phyloP scores from a whole-genome alignment of 1,140 invertebrate species.

The Cyphomyrmex costatus region DNA sequence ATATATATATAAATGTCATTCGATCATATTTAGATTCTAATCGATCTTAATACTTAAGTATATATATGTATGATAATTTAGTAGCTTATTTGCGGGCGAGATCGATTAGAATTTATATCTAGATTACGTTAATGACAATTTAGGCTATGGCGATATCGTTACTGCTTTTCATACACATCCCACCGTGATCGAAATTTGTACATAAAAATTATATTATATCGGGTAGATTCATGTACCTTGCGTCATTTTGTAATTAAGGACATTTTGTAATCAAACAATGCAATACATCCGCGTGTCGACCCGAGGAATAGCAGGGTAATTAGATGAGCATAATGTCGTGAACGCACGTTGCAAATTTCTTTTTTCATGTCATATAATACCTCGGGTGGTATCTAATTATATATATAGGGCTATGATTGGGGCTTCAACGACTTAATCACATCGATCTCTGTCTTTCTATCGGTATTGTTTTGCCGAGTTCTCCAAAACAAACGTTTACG shows the following conservation, averaged over 20 bases:
- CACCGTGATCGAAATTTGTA: slow-evolving; percentile 43
- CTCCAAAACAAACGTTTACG: slow-evolving; percentile 26
- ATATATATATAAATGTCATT: slow-evolving; percentile 39
- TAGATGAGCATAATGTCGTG: neutral
- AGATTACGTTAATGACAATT: neutral
- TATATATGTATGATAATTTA: slow-evolving; percentile 4
- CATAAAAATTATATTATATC: slow-evolving; percentile 53
- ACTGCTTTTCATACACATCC: neutral
- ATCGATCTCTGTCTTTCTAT: slow-evolving; percentile 38
- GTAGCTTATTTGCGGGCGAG: neutral
- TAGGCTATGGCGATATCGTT: slow-evolving; percentile 33
- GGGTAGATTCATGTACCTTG: neutral
- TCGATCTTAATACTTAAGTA: neutral
- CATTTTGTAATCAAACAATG: slow-evolving; percentile 46
- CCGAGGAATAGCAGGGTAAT: neutral
- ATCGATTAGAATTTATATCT: slow-evolving; percentile 39
- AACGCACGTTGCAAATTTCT: neutral
- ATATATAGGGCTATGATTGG: slow-evolving; percentile 17
- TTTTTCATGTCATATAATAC: neutral
- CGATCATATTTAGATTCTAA: slow-evolving; percentile 12
- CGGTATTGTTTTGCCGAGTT: slow-evolving; percentile 30
- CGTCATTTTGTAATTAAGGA: slow-evolving; percentile 29
- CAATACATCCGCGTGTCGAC: slow-evolving; percentile 27
- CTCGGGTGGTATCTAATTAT: slow-evolving; percentile 19
- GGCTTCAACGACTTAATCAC: slow-evolving; percentile 10